phyloP scores from a whole-genome alignment of 2,888 invertebrate genomes.

The Myopa tessellatipennis region DNA sequence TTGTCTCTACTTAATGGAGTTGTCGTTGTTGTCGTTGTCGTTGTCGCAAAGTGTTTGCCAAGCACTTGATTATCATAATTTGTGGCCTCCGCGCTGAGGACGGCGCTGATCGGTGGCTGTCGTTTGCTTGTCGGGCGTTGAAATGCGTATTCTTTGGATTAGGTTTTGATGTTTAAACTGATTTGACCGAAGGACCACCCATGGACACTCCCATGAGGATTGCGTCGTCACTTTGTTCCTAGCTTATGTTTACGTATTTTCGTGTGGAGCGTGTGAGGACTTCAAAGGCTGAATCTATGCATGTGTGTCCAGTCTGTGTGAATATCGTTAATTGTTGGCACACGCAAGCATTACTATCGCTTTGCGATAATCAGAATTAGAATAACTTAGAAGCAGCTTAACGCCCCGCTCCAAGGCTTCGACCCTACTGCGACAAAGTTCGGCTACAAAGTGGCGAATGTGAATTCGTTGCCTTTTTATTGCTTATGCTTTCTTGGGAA shows the following conservation, averaged over 20 bases:
- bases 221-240: neutral
- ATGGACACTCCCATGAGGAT: constrained; percentile 27
- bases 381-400: constrained; percentile 22
- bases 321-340: constrained; percentile 28
- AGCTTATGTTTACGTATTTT: constrained; percentile 16
- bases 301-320: neutral
- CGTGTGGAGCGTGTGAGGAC: neutral
- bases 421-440: neutral
- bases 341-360: neutral
- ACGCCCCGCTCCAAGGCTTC: too few relatives aligned
- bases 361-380: neutral
- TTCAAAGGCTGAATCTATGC: neutral
- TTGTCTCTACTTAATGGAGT: constrained; percentile 25
- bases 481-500: neutral
- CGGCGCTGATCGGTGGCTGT: neutral
- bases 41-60: constrained; percentile 36
- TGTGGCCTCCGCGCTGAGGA: constrained; percentile 25
- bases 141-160: constrained; percentile 23
- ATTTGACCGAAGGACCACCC: constrained; percentile 28
- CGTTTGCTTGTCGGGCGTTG: neutral
- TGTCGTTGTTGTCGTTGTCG: constrained; percentile 28
- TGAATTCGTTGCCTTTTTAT: constrained; percentile 18
- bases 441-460: constrained; percentile 2
- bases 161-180: constrained; percentile 24
- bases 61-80: constrained; percentile 40